phyloP scores from a whole-genome alignment of 2,797 vertebrate genomes.

The Anas georgica region DNA sequence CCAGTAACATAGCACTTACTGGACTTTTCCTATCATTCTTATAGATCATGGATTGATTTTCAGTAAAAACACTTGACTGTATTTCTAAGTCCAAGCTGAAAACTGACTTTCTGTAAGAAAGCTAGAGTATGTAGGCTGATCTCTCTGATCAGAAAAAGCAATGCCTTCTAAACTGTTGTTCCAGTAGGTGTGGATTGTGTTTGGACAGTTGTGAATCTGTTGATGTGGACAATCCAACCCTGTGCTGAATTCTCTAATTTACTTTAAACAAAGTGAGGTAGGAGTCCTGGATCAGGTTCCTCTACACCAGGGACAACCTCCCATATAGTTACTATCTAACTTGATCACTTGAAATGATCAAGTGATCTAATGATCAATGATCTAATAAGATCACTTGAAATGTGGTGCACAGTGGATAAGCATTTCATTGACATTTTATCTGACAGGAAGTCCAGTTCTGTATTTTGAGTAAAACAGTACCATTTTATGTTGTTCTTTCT shows the following conservation, averaged over 20 bases:
- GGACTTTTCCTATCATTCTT: neutral
- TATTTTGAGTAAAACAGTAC: neutral
- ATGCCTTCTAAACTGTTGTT: neutral
- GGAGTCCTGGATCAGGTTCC: neutral
- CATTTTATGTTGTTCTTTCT: neutral
- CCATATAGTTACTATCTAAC: neutral
- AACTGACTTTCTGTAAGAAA: neutral
- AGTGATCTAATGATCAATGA: no score
- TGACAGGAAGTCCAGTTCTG: neutral
- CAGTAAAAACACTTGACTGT: constrained; percentile 18
- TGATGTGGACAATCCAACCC: neutral
- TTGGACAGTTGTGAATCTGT: neutral
- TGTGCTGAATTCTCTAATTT: neutral
- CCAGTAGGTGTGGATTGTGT: neutral
- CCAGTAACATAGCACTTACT: neutral
- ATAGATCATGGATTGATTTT: neutral
- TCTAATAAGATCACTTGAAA: neutral
- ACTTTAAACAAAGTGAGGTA: neutral
- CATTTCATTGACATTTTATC: no score
- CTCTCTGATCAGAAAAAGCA: neutral
- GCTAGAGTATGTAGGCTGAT: neutral
- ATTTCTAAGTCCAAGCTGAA: neutral
- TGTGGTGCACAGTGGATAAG: neutral
- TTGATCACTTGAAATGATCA: neutral
- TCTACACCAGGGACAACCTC: neutral